phyloP scores from a whole-genome alignment of 2,888 invertebrate genomes.

The Lysandra coridon region DNA sequence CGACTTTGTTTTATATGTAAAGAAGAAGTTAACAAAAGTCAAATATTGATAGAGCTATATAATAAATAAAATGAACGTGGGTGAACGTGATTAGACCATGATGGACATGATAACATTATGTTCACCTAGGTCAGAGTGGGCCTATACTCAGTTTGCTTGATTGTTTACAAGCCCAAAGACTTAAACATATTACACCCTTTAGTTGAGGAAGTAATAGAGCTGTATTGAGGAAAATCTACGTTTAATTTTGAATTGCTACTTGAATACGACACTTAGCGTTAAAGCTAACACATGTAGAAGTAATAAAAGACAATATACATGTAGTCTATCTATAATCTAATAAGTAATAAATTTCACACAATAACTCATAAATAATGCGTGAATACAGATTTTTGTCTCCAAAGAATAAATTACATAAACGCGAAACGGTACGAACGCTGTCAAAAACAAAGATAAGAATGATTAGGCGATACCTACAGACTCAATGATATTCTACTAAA shows the following conservation, averaged over 20 bases:
- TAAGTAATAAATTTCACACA: too few species aligned
- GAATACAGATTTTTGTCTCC: neutral
- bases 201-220: too few species aligned
- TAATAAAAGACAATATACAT: too few species aligned
- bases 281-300: too few species aligned
- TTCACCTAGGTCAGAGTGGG: neutral
- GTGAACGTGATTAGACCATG: neutral
- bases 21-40: neutral
- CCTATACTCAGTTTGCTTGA: too few species aligned
- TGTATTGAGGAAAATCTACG: too few species aligned
- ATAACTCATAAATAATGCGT: neutral
- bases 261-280: neutral
- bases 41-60: neutral
- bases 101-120: neutral
- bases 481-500: too few species aligned
- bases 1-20: neutral
- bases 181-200: too few species aligned
- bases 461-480: neutral
- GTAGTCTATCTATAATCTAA: too few species aligned
- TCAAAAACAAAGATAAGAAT: conserved; percentile 4
- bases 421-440: neutral
- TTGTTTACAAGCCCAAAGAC: too few species aligned
- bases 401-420: neutral
- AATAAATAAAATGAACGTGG: too few species aligned
- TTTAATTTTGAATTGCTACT: neutral